Evolutionary conservation across 2,113 vertebrate genomes (phyloP).

Genomic region (Mastomys coucha): DNA sequence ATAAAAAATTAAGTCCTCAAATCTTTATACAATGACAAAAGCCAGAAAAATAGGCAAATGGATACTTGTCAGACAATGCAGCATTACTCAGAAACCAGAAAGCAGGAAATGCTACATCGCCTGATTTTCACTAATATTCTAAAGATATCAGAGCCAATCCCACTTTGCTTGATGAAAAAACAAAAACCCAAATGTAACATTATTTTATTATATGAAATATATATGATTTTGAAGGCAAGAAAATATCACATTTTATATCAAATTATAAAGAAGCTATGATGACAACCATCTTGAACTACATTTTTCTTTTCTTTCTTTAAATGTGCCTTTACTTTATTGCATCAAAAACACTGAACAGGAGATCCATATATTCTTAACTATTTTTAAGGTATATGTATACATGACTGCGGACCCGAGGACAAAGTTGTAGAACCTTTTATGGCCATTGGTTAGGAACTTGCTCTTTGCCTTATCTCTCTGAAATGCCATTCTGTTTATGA

Average conservation of each 20-base stretch:
- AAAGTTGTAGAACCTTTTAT: not conserved
- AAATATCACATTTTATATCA: not conserved
- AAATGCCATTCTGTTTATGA: not conserved
- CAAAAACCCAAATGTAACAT: not conserved
- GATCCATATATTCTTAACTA: not conserved
- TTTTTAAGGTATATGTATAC: not conserved
- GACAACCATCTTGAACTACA: not conserved
- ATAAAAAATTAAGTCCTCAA: not conserved
- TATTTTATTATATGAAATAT: not conserved
- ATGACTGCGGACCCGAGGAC: not conserved
- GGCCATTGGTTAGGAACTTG: not conserved
- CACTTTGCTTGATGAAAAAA: not conserved
- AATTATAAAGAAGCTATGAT: not conserved
- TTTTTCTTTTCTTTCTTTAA: not conserved
- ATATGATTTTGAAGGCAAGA: not conserved
- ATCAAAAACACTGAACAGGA: not conserved
- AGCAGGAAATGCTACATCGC: not conserved
- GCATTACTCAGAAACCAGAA: not conserved
- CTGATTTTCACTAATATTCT: not conserved
- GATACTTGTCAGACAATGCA: not conserved
- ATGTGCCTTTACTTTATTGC: not conserved
- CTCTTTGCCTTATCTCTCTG: not conserved
- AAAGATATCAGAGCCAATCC: not conserved
- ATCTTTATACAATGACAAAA: not conserved
- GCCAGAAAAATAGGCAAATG: not conserved